Evolutionary conservation across 1,140 invertebrate species (phyloP), one percentile per base, ranked within the genome.

Genomic region (Macrosteles quadrilineatus): DNA sequence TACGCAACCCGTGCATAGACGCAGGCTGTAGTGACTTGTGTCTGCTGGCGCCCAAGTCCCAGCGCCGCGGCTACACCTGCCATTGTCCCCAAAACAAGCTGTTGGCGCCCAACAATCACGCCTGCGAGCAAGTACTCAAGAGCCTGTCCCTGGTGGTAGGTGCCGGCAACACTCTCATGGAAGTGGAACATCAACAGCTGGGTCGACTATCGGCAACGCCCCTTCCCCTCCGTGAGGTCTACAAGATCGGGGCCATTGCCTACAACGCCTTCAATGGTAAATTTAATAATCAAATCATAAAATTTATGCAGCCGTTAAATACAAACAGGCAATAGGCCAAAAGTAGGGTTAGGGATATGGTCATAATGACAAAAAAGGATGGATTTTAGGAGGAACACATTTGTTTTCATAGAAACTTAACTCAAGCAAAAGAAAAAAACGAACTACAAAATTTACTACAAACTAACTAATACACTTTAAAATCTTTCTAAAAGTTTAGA

Each of bases 1-100:
- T 74, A n/a, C 19, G 14, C 0, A 93, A 95, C 82, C 90, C 91
- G 4, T 98, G 95, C 78, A 76, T 76, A 21, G 73, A 80, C 53
- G 80, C 85, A 32, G 77, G 82, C 0, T 97, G 95, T 77, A 89
- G 87, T 23, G 89, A 97, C 76, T 77, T 97, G 21, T 97, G 95
- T 76, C 79, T 97, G 1, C 78, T 97, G 31, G 85, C 86, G 2
- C 87, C 87, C 0, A 80, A 81, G 25, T 0, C 66, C 63, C 1
- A 25, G 17, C 11, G 32, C 50, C 19, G n/a, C 21, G 19, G 43
- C 62, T 89, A 87, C 75, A 83, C 82, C 0, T 98, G 95, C 79
- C 88, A 86, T 4, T 98, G 95, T 76, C 90, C 93, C 0, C 83
- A 90, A 29, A 88, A 90, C 17, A 90, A 91, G 77, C 74, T 78